A percentile compares a stretch with the other conserved stretches of the same genome.
Evolutionary conservation across 2,888 invertebrate species (phyloP).

Genomic region (Cephus rjabovi): DNA sequence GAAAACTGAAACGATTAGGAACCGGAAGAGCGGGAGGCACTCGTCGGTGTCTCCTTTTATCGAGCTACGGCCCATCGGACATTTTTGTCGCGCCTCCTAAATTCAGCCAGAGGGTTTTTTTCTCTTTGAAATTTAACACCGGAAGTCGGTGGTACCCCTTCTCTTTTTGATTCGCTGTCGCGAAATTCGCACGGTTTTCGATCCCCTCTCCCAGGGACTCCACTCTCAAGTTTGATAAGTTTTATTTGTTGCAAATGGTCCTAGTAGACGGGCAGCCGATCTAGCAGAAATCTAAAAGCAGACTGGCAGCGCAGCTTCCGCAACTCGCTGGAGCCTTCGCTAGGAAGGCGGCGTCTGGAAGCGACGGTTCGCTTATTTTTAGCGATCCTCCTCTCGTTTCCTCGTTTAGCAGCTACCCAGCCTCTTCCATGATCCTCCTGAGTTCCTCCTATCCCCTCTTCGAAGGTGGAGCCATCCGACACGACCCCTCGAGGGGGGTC

Average conservation of each 20-base stretch:
- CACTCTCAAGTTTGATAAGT: neutral
- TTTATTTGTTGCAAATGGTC: neutral
- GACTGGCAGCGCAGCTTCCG: slow-evolving; percentile 2
- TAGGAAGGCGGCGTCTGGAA: slow-evolving; percentile 8
- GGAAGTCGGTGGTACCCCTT: neutral
- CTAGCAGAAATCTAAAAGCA: neutral
- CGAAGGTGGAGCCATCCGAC: slow-evolving; percentile 25
- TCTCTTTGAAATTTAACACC: neutral
- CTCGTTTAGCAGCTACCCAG: slow-evolving; percentile 18
- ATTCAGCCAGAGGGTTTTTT: neutral
- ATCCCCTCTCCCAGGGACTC: neutral
- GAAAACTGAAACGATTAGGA: neutral
- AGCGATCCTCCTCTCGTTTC: neutral
- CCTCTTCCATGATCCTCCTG: slow-evolving; percentile 18
- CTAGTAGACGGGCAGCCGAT: neutral
- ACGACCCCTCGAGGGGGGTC: slow-evolving; percentile 29
- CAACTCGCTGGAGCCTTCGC: slow-evolving; percentile 4
- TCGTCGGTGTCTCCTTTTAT: neutral
- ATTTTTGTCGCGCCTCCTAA: neutral
- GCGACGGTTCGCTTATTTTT: slow-evolving; percentile 8
- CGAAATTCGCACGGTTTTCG: neutral
- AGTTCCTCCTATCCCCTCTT: neutral
- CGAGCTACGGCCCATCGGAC: neutral
- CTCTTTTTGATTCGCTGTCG: neutral
- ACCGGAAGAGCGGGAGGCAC: neutral